Percentiles rank a stretch among this genome's conserved stretches.
These are phyloP conservation scores for Percina caprodes DNA, from an alignment of 2,113 vertebrate genomes.

Conservation along the genomic window DNA sequence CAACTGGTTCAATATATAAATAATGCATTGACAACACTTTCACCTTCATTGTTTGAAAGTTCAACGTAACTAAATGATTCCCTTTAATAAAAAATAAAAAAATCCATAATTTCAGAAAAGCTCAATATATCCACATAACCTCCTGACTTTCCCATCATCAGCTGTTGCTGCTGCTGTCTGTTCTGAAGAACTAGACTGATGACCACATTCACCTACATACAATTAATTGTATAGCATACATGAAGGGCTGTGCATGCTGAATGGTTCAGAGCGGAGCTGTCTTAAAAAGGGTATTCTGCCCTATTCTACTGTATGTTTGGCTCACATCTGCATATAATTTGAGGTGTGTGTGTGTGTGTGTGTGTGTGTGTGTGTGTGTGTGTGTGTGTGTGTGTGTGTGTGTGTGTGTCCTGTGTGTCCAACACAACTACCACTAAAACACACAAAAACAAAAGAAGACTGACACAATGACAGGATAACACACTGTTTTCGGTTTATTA, in stretches of 20 bases:
- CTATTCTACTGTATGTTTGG: constrained; percentile 9
- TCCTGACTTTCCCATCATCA: constrained; percentile 17
- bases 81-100: not conserved
- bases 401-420: constrained; percentile 20
- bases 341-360: not conserved
- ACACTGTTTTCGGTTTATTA: not conserved
- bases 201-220: constrained; percentile 30
- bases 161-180: constrained; percentile 33
- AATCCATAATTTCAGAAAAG: not conserved
- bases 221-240: constrained; percentile 59
- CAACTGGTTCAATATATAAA: not conserved
- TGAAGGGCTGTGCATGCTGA: constrained; percentile 33
- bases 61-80: too few relatives aligned
- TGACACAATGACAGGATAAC: not conserved
- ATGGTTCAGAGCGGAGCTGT: constrained; percentile 5
- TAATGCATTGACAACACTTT: too few relatives aligned
- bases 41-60: too few relatives aligned
- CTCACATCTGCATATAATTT: not conserved
- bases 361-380: not conserved
- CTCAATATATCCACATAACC: not conserved
- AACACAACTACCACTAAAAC: constrained; percentile 19
- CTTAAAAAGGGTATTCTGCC: not conserved
- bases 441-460: constrained; percentile 5
- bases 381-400: not conserved
- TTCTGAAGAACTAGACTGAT: not conserved